Percentiles rank a stretch among this genome's conserved stretches.
These are phyloP conservation scores for Melieria omissa DNA, from an alignment of 2,888 invertebrate species.

Conservation along the genomic window DNA sequence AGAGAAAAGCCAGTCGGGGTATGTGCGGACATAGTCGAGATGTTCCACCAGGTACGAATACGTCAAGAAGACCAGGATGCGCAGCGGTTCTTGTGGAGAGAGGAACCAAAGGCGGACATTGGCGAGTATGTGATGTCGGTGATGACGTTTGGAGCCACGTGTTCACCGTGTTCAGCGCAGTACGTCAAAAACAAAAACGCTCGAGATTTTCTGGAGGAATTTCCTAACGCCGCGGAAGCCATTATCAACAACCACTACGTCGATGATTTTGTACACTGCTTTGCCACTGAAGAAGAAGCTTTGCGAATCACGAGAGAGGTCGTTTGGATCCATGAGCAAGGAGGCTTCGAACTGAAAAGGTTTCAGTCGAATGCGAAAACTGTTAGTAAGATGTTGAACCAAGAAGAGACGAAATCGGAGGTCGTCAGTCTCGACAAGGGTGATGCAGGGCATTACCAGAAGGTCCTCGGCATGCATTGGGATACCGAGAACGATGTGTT, in stretches of 20 bases:
- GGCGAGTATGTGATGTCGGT: slow-evolving; percentile 43
- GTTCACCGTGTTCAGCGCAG: slow-evolving; percentile 43
- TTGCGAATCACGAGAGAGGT: slow-evolving; percentile 30
- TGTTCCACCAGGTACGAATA: slow-evolving; percentile 56
- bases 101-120: background rate
- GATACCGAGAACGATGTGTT: slow-evolving; percentile 19
- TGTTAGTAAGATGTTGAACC: slow-evolving; percentile 9
- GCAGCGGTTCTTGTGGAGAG: slow-evolving; percentile 45
- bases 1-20: slow-evolving; percentile 47
- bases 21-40: slow-evolving; percentile 54
- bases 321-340: slow-evolving; percentile 22
- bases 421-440: slow-evolving; percentile 3
- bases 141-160: slow-evolving; percentile 46
- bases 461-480: slow-evolving; percentile 38
- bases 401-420: background rate
- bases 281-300: slow-evolving; percentile 33
- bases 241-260: slow-evolving; percentile 41
- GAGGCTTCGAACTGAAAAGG: slow-evolving; percentile 35
- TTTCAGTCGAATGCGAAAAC: slow-evolving; percentile 30
- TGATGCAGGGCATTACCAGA: background rate
- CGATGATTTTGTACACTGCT: slow-evolving; percentile 28
- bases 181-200: slow-evolving; percentile 44
- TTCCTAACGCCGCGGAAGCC: slow-evolving; percentile 32
- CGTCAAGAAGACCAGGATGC: slow-evolving; percentile 47
- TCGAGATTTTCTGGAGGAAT: slow-evolving; percentile 25